A percentile compares a stretch with the other conserved stretches of the same genome.
Conservation (phyloP, 2,113 vertebrate species). For the Macquaria australasica region DNA sequence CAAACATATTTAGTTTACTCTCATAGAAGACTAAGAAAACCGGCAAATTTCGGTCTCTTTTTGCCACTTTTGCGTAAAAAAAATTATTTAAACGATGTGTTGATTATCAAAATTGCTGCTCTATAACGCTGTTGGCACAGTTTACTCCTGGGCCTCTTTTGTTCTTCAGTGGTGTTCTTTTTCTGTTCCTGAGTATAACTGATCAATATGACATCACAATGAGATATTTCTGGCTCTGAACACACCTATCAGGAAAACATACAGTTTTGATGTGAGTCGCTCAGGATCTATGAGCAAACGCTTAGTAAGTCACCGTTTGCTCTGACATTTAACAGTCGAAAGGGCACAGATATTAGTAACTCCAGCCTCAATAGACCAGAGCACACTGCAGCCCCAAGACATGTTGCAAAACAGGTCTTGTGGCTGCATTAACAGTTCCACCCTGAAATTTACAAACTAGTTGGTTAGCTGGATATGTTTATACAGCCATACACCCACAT, state of each 20-base stretch:
- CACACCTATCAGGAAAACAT: not conserved
- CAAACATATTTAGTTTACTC: not conserved
- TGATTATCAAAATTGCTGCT: not conserved
- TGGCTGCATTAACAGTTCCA: conserved; percentile 35
- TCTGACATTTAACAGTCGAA: conserved; percentile 24
- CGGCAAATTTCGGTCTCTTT: not conserved
- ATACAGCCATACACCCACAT: conserved; percentile 25
- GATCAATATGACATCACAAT: not conserved
- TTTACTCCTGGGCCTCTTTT: not conserved
- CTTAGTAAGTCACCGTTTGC: not conserved
- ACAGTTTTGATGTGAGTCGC: not conserved
- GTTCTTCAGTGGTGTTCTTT: not conserved
- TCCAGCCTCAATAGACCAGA: conserved; percentile 5
- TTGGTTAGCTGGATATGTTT: not conserved
- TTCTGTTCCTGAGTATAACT: not conserved
- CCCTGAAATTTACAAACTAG: conserved; percentile 35
- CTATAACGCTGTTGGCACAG: not conserved
- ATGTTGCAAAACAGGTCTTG: conserved; percentile 44
- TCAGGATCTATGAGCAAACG: not conserved
- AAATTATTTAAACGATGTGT: not conserved
- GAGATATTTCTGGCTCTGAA: not conserved
- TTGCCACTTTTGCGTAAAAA: not conserved
- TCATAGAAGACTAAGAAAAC: not conserved
- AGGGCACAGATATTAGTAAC: not conserved
- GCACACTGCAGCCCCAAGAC: conserved; percentile 7